Conservation (phyloP, 2,113 vertebrate species). For the Mystacornis crossleyi region DNA sequence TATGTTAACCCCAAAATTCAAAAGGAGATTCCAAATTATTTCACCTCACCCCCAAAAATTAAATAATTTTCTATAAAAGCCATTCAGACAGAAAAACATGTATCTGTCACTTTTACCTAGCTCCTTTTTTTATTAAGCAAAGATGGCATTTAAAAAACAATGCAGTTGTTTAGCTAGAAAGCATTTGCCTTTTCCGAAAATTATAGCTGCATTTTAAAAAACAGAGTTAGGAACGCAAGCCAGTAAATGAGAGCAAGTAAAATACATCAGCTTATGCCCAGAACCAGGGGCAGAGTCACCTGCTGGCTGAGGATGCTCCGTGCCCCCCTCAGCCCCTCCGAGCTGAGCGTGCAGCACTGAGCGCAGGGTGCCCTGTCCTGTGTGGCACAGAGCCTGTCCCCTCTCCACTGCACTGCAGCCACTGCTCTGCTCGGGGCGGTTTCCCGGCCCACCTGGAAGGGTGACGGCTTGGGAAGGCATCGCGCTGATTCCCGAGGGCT, state of each 20-base stretch:
- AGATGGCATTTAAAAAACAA: neutral
- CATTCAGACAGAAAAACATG: neutral
- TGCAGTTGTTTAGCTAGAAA: neutral
- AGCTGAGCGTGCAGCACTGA: neutral
- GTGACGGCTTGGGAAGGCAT: constrained; percentile 96
- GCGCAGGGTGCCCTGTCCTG: rapidly evolving
- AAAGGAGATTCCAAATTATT: neutral
- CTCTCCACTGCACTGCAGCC: rapidly evolving
- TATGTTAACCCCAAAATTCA: neutral
- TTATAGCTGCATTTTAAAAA: neutral
- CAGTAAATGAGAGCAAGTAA: neutral
- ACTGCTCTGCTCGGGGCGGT: neutral
- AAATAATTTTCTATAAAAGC: neutral
- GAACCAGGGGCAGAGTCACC: neutral
- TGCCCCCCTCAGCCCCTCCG: neutral
- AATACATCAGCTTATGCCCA: neutral
- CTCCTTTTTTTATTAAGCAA: neutral
- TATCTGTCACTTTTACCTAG: neutral
- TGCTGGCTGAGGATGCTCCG: neutral
- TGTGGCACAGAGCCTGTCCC: neutral
- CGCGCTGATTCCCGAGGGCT: constrained; percentile 81
- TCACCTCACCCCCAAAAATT: neutral
- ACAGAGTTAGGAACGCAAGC: neutral
- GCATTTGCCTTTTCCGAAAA: neutral
- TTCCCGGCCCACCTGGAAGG: constrained; percentile 83